phyloP scores from a whole-genome alignment of 2,113 vertebrate species.

The Misgurnus mizolepis region DNA sequence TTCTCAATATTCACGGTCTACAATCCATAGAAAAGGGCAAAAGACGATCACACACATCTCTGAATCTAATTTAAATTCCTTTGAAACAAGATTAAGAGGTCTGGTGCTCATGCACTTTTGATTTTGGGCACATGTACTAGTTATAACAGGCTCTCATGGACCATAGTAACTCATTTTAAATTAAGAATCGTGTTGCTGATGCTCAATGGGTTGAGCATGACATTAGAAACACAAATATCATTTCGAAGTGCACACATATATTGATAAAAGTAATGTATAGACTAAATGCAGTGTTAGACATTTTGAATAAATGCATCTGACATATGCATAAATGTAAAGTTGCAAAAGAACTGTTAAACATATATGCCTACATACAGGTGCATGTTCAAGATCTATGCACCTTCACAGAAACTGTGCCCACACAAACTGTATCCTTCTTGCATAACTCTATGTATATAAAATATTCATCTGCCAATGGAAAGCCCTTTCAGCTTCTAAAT shows the following conservation, averaged over 20 bases:
- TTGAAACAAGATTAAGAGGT: background rate
- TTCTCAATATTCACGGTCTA: conserved; percentile 18
- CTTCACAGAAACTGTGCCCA: conserved; percentile 14
- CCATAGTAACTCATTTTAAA: too few species aligned
- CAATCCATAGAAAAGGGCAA: background rate
- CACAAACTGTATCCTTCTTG: conserved; percentile 13
- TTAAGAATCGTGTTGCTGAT: too few species aligned
- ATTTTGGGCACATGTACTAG: background rate
- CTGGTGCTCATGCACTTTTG: background rate
- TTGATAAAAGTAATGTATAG: too few species aligned
- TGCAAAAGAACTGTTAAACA: too few species aligned
- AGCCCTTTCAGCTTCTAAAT: conserved; percentile 26
- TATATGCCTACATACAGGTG: background rate
- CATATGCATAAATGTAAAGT: too few species aligned
- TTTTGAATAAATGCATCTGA: too few species aligned
- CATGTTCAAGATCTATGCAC: background rate
- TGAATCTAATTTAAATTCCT: conserved; percentile 11
- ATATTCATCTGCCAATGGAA: conserved; percentile 25
- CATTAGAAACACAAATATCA: too few species aligned
- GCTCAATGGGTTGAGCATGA: too few species aligned
- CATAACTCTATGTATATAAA: conserved; percentile 28
- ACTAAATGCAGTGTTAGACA: too few species aligned
- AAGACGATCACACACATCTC: conserved; percentile 2
- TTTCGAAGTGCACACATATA: too few species aligned
- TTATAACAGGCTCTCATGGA: too few species aligned